phyloP scores from a whole-genome alignment of 2,113 vertebrate species.

The Hippolais icterina region DNA sequence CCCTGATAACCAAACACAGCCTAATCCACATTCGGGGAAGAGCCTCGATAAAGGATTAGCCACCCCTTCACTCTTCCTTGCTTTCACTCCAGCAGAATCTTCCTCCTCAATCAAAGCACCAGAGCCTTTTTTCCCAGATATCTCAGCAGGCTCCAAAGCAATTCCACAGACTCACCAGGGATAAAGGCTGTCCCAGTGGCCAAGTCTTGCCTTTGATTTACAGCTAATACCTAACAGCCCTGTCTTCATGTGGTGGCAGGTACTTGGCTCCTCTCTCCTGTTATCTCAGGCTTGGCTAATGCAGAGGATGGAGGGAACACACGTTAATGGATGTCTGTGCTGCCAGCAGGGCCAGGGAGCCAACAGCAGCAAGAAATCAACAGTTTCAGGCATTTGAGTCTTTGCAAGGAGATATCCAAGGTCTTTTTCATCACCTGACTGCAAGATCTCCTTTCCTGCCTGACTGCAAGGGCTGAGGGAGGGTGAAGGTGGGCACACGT shows the following conservation, averaged over 20 bases:
- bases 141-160: conserved; percentile 11
- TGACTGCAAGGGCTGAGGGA: not conserved
- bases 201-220: conserved; percentile 42
- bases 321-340: not conserved
- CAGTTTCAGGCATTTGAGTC: not conserved
- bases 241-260: conserved; percentile 5
- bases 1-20: not conserved
- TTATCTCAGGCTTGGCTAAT: conserved; percentile 29
- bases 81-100: not conserved
- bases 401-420: conserved; percentile 11
- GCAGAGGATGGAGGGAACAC: not conserved
- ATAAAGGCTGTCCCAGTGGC: not conserved
- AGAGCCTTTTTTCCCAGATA: not conserved
- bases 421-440: not conserved
- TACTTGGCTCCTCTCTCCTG: conserved; percentile 34
- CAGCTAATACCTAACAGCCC: conserved; percentile 30
- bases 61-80: not conserved
- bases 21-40: conserved; percentile 21
- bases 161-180: not conserved
- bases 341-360: conserved; percentile 24
- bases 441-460: not conserved
- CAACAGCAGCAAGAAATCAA: conserved; percentile 35
- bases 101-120: not conserved
- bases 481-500: not conserved
- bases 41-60: not conserved